Evolutionary conservation across 2,888 invertebrate species (phyloP).

Genomic region (Lysandra bellargus): DNA sequence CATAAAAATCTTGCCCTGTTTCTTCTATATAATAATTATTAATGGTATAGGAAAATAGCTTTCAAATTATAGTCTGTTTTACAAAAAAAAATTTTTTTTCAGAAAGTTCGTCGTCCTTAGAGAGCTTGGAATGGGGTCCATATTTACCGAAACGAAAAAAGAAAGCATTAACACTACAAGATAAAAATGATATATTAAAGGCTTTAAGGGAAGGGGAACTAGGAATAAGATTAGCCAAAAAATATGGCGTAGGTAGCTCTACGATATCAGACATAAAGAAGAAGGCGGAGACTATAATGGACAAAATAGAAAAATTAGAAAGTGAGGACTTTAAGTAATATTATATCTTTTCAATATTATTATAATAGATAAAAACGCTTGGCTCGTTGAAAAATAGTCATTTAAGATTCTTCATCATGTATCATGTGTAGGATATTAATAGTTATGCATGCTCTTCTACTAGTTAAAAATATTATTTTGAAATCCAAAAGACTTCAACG

Average conservation of each 20-base stretch:
- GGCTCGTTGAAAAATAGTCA: neutral
- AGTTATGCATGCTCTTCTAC: neutral
- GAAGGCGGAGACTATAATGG: slow-evolving; percentile 39
- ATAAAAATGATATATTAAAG: slow-evolving; percentile 46
- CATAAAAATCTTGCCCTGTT: too few relatives aligned
- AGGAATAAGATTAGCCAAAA: slow-evolving; percentile 44
- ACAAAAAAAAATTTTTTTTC: neutral
- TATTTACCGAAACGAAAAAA: slow-evolving; percentile 43
- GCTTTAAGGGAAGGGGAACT: slow-evolving; percentile 46
- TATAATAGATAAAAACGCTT: neutral
- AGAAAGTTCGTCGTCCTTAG: neutral
- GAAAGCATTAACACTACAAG: slow-evolving; percentile 45
- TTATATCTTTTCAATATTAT: neutral
- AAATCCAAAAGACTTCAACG: too few relatives aligned
- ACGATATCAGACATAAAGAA: slow-evolving; percentile 47
- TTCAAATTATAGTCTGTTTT: neutral
- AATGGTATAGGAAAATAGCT: too few relatives aligned
- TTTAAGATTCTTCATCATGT: neutral
- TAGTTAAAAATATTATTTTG: neutral
- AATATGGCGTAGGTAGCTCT: slow-evolving; percentile 46
- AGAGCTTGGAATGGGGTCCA: neutral
- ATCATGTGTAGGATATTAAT: too few relatives aligned
- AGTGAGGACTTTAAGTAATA: neutral
- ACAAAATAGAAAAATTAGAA: neutral
- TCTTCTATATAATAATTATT: too few relatives aligned